Base-by-base conservation (phyloP, 2,797 vertebrate species). In the Melanotaenia parkinsoni region DNA sequence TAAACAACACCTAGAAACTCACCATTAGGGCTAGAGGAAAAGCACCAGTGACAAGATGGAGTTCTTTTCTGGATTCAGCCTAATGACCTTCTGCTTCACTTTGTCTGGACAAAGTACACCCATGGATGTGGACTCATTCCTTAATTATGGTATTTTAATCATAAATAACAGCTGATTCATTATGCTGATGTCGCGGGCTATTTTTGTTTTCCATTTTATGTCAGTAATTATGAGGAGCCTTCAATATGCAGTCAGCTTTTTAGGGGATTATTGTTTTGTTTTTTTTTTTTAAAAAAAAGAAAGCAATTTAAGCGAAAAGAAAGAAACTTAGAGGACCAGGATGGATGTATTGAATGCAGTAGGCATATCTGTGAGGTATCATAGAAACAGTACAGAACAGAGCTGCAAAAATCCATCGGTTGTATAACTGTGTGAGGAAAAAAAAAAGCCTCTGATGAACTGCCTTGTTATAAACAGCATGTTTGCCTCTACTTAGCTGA, bases 21-120 rank as follows among this genome's bases (percentile, higher is more conserved):
- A n/a, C 74, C 76, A 73, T 87, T 83, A 79, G 66, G 75, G 53
- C 47, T 47, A 61, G 72, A 80, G 73, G 67, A 66, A 80, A 87
- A 86, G 70, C 78, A 47, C 58, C 58, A 43, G 76, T 74, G 80
- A 87, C 82, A 81, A 73, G 80, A 85, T 66, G 51, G 79, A 84
- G 63, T 74, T 74, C 73, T 72, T 70, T 47, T 81, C 63, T 60
- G 76, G 68, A 50, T 66, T 53, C 47, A 70, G 63, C 14, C 51
- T 85, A 79, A 86, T 62, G 70, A 84, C 76, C 58, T 51, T 74
- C 45, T 47, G 32, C 51, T 72, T 61, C 60, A 40, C 79, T 56
- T 40, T 62, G 38, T 47, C 58, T 67, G 63, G 68, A 62, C 63
- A 65, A 76, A 72, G 24, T 60, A 10, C 62, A 61, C 32, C 64